Conservation (phyloP, 2,888 invertebrate genomes). For the Limnephilus lunatus region DNA sequence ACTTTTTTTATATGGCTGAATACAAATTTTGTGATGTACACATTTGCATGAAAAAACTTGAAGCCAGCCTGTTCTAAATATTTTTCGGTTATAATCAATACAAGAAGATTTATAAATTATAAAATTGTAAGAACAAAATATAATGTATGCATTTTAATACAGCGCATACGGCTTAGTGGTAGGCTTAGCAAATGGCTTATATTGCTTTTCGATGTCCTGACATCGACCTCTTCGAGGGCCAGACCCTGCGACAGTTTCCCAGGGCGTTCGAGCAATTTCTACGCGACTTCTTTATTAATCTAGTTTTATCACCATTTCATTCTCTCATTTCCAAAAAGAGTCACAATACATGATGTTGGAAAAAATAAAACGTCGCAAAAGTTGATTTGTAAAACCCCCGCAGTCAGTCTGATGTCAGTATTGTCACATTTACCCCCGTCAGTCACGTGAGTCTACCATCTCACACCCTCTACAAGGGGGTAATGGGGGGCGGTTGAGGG, state of each 20-base stretch:
- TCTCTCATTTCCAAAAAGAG: not conserved
- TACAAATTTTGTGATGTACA: not conserved
- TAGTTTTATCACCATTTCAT: not conserved
- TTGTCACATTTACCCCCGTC: constrained; percentile 6
- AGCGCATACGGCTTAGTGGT: no score
- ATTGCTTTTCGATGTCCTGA: not conserved
- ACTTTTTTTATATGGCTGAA: not conserved
- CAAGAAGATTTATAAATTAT: no score
- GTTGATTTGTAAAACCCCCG: constrained; percentile 2
- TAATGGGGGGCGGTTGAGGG: not conserved
- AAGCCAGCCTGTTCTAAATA: no score
- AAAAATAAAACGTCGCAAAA: not conserved
- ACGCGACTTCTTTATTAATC: not conserved
- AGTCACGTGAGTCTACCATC: constrained; percentile 9
- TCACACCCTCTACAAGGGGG: not conserved
- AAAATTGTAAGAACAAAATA: no score
- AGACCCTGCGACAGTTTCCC: not conserved
- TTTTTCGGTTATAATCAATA: no score
- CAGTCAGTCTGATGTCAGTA: constrained; percentile 5
- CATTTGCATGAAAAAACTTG: not conserved
- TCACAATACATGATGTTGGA: not conserved
- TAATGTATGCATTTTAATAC: no score
- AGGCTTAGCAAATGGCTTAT: not conserved
- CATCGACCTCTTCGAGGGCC: not conserved
- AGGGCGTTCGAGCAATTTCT: not conserved